A percentile compares a stretch with the other conserved stretches of the same genome.
These are phyloP conservation scores for Byasa hedistus DNA, from an alignment of 2,888 invertebrate genomes.

Conservation along the genomic window DNA sequence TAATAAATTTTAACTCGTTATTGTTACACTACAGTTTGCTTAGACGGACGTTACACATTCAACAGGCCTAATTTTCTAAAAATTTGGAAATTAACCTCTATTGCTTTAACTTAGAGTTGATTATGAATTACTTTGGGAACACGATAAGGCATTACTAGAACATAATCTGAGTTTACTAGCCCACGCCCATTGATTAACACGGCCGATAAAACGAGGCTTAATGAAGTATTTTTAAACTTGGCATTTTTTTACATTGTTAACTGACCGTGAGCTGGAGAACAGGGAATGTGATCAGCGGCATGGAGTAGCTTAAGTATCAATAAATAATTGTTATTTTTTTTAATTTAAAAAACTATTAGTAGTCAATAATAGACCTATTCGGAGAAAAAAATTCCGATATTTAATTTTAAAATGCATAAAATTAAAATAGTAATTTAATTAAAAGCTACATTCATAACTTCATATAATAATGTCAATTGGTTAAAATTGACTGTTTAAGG, in stretches of 20 bases:
- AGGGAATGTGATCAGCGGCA: slow-evolving; percentile 32
- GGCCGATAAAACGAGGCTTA: slow-evolving; percentile 67
- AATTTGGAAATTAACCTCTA: slow-evolving; percentile 38
- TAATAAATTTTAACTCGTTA: slow-evolving; percentile 65
- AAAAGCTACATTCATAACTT: no score
- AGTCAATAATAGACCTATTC: no score
- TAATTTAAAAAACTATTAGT: no score
- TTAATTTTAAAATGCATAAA: no score
- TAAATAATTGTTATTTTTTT: neutral
- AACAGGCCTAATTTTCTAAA: neutral
- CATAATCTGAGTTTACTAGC: slow-evolving; percentile 54
- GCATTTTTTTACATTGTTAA: slow-evolving; percentile 72
- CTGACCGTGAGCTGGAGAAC: slow-evolving; percentile 46
- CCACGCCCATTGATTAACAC: slow-evolving; percentile 73
- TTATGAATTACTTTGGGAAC: slow-evolving; percentile 23
- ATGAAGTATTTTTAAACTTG: slow-evolving; percentile 72
- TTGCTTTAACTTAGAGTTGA: slow-evolving; percentile 20
- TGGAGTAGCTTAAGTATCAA: slow-evolving; percentile 24
- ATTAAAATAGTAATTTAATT: no score
- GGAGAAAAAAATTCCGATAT: no score
- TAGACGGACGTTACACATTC: slow-evolving; percentile 37
- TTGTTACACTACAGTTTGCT: slow-evolving; percentile 63
- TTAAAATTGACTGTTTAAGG: no score
- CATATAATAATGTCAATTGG: no score
- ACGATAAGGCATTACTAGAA: slow-evolving; percentile 40